A percentile compares a stretch with the other conserved stretches of the same genome.
Evolutionary conservation across 2,888 invertebrate genomes (phyloP).

Genomic region (Drosophila mayaguana): DNA sequence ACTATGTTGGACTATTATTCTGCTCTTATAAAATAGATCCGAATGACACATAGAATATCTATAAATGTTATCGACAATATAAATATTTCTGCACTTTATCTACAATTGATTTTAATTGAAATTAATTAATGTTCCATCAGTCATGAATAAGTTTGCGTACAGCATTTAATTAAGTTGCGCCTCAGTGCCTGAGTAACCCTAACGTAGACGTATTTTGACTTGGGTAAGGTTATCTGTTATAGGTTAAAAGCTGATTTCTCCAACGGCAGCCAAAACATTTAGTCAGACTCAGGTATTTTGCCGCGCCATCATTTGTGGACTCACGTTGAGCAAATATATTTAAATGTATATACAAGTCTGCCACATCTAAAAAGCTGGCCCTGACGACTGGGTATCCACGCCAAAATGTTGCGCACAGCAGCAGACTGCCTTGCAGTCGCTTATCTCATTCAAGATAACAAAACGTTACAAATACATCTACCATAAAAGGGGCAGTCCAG

Average conservation of each 20-base stretch:
- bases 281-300: slow-evolving; percentile 57
- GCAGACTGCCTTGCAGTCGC: slow-evolving; percentile 26
- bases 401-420: slow-evolving; percentile 57
- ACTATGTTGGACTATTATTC: background rate
- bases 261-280: slow-evolving; percentile 43
- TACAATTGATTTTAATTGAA: slow-evolving; percentile 62
- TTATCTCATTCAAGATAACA: slow-evolving; percentile 57
- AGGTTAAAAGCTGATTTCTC: slow-evolving; percentile 42
- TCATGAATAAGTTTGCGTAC: background rate
- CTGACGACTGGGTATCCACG: slow-evolving; percentile 26
- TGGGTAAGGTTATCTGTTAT: slow-evolving; percentile 48
- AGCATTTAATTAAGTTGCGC: slow-evolving; percentile 30
- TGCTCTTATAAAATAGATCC: background rate
- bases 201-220: slow-evolving; percentile 13
- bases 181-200: slow-evolving; percentile 39
- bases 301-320: slow-evolving; percentile 71
- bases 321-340: slow-evolving; percentile 77
- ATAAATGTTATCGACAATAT: no score
- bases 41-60: no score
- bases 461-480: slow-evolving; percentile 19
- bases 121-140: slow-evolving; percentile 21
- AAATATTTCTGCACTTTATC: background rate
- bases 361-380: slow-evolving; percentile 31
- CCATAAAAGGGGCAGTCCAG: slow-evolving; percentile 62
- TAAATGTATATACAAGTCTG: slow-evolving; percentile 40